Conservation (phyloP, 2,797 vertebrate genomes). For the Sebastolobus altivelis region DNA sequence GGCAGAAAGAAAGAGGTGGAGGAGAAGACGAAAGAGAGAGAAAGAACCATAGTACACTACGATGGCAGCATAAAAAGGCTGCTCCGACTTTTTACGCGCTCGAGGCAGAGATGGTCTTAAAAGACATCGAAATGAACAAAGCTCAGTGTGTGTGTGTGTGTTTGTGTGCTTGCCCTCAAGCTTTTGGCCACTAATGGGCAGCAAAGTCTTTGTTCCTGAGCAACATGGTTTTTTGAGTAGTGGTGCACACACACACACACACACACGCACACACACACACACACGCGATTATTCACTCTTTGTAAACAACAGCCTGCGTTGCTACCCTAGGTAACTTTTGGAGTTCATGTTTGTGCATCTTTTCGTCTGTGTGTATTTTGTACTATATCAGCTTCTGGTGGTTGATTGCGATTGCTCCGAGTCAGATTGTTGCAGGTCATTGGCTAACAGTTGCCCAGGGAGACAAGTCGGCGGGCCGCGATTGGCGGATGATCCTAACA, state of each 20-base stretch:
- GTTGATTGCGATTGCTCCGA: constrained; percentile 63
- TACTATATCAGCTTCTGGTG: constrained; percentile 62
- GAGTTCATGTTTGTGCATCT: constrained; percentile 21
- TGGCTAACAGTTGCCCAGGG: constrained; percentile 84
- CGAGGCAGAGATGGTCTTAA: constrained; percentile 63
- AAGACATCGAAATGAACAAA: constrained; percentile 70
- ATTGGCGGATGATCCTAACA: constrained; percentile 81
- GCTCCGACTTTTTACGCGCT: constrained; percentile 54
- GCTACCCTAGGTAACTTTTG: constrained; percentile 30
- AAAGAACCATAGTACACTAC: constrained; percentile 9
- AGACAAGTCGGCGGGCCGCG: constrained; percentile 73
- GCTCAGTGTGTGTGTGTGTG: constrained; percentile 32
- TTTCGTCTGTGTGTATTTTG: constrained; percentile 26
- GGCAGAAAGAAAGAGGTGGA: constrained; percentile 31
- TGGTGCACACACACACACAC: constrained; percentile 22
- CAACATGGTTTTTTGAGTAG: constrained; percentile 59
- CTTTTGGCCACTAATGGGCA: constrained; percentile 76
- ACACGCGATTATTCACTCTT: constrained; percentile 27
- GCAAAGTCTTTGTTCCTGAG: constrained; percentile 73
- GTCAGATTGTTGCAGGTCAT: constrained; percentile 83
- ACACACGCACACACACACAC: constrained; percentile 9
- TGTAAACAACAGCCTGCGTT: constrained; percentile 36
- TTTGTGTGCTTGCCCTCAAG: constrained; percentile 64
- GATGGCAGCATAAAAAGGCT: constrained; percentile 69
- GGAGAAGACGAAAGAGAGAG: constrained; percentile 16